Evolutionary conservation across 2,888 invertebrate species (phyloP), one percentile per base, ranked within the genome.

Genomic region (Trachelus iudaicus): DNA sequence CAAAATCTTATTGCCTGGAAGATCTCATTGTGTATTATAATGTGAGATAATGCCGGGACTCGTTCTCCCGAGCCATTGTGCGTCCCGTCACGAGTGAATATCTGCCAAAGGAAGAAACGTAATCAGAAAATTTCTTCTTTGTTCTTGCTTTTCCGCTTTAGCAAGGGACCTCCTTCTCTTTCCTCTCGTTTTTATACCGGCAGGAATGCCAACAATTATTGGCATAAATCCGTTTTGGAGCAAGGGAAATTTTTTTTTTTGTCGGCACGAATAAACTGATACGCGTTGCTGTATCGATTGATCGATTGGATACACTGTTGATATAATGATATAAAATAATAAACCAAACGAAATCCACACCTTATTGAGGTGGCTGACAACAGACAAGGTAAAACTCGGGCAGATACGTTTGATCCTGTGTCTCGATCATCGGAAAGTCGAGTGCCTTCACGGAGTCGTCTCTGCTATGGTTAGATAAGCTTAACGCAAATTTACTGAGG

Each of bases 1-100:
- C 76, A 74, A 82, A 79, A 84, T 85, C 82, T 85, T 85, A 86
- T 86, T 84, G 84, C 82, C 79, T 79, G 84, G 83, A 83, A 85
- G 83, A 83, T 77, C 80, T 78, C 79, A 81, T 80, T 84, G 84
- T 79, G 80, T 75, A 82, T 86, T 82, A 86, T 85, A 85, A 85
- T 85, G 81, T 80, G 77, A 83, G 83, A 86, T 85, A 84, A 85
- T 85, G 85, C 82, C 83, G 82, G 83, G 82, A 82, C 79, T 77
- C 81, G 80, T 83, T 83, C 81, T 56, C 40, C 83, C 82, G 79
- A 35, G 30, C 79, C 80, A 80, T 81, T 83, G 76, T 82, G 80
- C 81, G 76, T 6, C 71, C 30, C 31, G 13, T 74, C 37, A 34
- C 37, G 9, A 35, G 23, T 30, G 11, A 23, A 11, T 31, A 35